These are phyloP conservation scores for Chrosomus eos DNA, from an alignment of 2,797 vertebrate species.

Conservation along the genomic window DNA sequence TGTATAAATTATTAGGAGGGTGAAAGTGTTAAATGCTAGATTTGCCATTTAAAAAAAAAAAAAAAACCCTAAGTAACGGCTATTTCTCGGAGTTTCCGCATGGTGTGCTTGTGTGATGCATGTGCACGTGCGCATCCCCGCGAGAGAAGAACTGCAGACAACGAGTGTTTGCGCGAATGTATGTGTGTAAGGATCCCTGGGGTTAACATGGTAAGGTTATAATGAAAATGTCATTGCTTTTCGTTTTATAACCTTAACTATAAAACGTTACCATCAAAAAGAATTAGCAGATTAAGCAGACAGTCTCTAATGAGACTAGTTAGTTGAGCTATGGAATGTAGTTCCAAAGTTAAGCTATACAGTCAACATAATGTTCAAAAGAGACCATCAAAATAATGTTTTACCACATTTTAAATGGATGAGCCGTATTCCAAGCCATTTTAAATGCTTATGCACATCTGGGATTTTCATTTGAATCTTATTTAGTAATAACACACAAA, in stretches of 20 bases:
- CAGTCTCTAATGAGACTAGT: no score
- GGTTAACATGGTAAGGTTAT: not conserved
- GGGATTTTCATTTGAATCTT: not conserved
- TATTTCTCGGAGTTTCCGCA: slow-evolving; percentile 24
- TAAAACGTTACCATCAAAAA: not conserved
- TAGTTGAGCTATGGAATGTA: no score
- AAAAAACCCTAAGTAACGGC: slow-evolving; percentile 55
- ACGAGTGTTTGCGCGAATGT: not conserved
- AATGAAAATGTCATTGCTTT: not conserved
- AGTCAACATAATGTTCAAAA: no score
- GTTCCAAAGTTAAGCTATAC: no score
- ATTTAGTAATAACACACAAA: not conserved
- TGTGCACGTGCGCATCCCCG: not conserved
- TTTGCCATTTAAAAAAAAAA: slow-evolving; percentile 42
- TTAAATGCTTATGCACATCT: not conserved
- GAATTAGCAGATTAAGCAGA: no score
- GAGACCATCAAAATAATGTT: no score
- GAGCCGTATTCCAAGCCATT: not conserved
- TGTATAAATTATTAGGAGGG: slow-evolving; percentile 92
- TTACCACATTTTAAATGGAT: no score
- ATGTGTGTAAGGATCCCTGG: not conserved
- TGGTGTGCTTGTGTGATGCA: not conserved
- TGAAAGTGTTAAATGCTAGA: slow-evolving; percentile 62
- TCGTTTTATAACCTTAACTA: not conserved
- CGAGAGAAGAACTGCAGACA: not conserved